phyloP scores from a whole-genome alignment of 2,888 invertebrate species.

The Hedychridium roseum region DNA sequence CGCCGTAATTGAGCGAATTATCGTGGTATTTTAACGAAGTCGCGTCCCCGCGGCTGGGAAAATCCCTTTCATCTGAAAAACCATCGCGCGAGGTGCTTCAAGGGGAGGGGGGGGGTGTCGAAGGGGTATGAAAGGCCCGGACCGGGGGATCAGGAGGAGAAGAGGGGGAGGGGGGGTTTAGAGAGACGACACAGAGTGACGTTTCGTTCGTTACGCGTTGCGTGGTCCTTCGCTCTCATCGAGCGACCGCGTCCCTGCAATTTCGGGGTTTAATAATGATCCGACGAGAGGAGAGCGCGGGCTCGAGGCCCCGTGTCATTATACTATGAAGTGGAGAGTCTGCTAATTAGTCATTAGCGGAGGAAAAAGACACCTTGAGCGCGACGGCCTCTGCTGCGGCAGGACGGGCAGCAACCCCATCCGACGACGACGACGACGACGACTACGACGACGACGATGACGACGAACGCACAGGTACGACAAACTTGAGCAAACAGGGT shows the following conservation, averaged over 20 bases:
- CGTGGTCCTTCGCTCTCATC: conserved; percentile 20
- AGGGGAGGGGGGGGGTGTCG: neutral
- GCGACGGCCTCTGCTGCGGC: conserved; percentile 32
- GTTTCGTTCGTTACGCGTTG: too few species aligned
- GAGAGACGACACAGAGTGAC: too few species aligned
- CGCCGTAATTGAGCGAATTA: too few species aligned
- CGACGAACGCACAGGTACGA: conserved; percentile 41
- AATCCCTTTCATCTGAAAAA: too few species aligned
- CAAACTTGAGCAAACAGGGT: conserved; percentile 62
- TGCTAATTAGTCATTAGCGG: conserved; percentile 64
- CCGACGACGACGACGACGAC: conserved; percentile 19
- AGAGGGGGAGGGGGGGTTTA: neutral
- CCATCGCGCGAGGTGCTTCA: neutral
- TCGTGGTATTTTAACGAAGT: too few species aligned
- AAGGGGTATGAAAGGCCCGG: neutral
- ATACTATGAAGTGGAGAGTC: conserved; percentile 56
- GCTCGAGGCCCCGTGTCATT: conserved; percentile 54
- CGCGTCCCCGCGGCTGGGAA: too few species aligned
- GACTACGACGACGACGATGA: conserved; percentile 17
- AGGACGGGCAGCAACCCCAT: conserved; percentile 41
- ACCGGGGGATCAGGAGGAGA: neutral
- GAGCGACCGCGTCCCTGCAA: conserved; percentile 40
- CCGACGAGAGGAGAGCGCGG: conserved; percentile 19
- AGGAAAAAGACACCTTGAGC: conserved; percentile 60
- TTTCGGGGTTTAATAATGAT: conserved; percentile 56